A percentile compares a stretch with the other conserved stretches of the same genome.
Conservation (phyloP, 2,888 invertebrate genomes). For the Zhengitettix transpicula region DNA sequence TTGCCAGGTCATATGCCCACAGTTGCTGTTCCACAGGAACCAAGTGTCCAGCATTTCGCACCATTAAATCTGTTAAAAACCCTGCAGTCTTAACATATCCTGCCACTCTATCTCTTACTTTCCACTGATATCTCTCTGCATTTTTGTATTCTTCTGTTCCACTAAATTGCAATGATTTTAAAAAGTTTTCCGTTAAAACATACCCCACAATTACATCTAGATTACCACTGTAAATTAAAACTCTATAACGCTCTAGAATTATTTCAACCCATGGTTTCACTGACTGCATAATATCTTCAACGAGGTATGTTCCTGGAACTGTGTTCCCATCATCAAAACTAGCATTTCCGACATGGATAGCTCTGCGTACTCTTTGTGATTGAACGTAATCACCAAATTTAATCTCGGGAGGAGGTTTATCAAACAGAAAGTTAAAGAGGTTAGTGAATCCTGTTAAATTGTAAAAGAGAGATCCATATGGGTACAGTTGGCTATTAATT, state of each 20-base stretch:
- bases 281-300: slow-evolving; percentile 64
- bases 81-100: slow-evolving; percentile 59
- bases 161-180: slow-evolving; percentile 52
- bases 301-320: slow-evolving; percentile 50
- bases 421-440: slow-evolving; percentile 56
- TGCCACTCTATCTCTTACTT: slow-evolving; percentile 47
- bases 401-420: slow-evolving; percentile 35
- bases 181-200: slow-evolving; percentile 64
- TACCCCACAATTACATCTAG: slow-evolving; percentile 83
- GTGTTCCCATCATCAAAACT: slow-evolving; percentile 44
- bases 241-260: slow-evolving; percentile 46
- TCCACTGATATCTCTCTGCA: slow-evolving; percentile 52
- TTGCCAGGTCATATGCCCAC: slow-evolving; percentile 58
- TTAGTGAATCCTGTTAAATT: slow-evolving; percentile 61
- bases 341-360: slow-evolving; percentile 71
- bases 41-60: slow-evolving; percentile 69
- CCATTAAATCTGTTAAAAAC: slow-evolving; percentile 54
- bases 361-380: slow-evolving; percentile 40
- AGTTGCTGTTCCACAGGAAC: slow-evolving; percentile 64
- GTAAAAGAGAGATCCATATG: slow-evolving; percentile 28
- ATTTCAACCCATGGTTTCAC: slow-evolving; percentile 56
- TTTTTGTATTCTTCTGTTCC: slow-evolving; percentile 41
- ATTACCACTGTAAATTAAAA: slow-evolving; percentile 79
- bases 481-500: too few relatives aligned
- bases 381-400: slow-evolving; percentile 36